phyloP scores from a whole-genome alignment of 2,113 vertebrate species.

The Peromyscus leucopus region DNA sequence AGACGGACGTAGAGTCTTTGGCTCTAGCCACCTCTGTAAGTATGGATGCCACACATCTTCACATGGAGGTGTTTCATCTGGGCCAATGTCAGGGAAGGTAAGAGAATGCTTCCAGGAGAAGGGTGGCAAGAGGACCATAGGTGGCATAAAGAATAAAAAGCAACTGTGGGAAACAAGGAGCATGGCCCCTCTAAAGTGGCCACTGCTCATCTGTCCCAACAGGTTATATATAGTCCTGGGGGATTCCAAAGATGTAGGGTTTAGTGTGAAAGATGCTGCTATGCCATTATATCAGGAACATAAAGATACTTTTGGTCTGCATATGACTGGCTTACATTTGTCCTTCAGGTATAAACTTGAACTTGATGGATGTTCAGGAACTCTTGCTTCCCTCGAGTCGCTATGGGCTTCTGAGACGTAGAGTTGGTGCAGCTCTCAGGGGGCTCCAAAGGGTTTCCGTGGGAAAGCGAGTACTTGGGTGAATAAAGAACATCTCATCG shows the following conservation, averaged over 20 bases:
- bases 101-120: not conserved
- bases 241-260: not conserved
- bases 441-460: constrained; percentile 25
- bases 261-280: not conserved
- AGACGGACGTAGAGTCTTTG: not conserved
- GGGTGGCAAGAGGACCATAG: not conserved
- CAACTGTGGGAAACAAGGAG: not conserved
- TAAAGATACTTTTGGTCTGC: not conserved
- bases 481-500: constrained; percentile 8
- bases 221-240: not conserved
- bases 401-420: not conserved
- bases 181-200: not conserved
- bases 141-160: not conserved
- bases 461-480: not conserved
- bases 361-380: not conserved
- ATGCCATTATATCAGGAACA: not conserved
- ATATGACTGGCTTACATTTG: not conserved
- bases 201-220: not conserved
- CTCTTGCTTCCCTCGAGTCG: not conserved
- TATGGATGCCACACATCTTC: not conserved
- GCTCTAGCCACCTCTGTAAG: not conserved
- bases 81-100: not conserved
- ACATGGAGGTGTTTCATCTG: not conserved
- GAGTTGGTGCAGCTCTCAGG: not conserved
- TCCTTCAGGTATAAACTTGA: not conserved